Conservation (phyloP, 2,797 vertebrate genomes). For the Epinephelus awoara region DNA sequence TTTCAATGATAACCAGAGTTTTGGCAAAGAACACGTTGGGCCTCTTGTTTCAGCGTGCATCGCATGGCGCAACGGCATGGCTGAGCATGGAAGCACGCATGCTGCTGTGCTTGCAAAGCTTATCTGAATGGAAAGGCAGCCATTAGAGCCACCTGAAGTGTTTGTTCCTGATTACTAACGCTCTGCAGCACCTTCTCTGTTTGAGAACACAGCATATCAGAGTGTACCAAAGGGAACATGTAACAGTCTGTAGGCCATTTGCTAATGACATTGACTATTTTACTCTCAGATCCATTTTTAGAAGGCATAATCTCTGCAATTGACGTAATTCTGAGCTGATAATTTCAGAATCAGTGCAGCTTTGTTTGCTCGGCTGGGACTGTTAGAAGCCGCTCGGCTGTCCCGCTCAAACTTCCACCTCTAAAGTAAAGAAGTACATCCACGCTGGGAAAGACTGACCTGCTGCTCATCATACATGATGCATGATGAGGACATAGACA, state of each 20-base stretch:
- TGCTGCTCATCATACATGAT: neutral
- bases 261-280: constrained; percentile 52
- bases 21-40: neutral
- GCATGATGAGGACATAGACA: neutral
- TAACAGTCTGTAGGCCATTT: constrained; percentile 38
- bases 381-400: neutral
- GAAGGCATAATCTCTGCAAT: constrained; percentile 22
- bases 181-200: constrained; percentile 28
- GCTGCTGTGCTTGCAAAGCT: constrained; percentile 41
- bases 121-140: constrained; percentile 61
- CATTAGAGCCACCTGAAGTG: constrained; percentile 38
- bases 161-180: constrained; percentile 63
- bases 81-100: constrained; percentile 16
- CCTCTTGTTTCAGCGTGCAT: neutral
- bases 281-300: constrained; percentile 28
- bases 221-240: neutral
- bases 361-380: constrained; percentile 40
- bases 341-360: constrained; percentile 33
- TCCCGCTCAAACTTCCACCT: neutral
- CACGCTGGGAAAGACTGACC: neutral
- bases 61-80: neutral
- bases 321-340: constrained; percentile 51
- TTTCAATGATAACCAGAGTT: neutral
- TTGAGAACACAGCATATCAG: constrained; percentile 62
- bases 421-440: neutral